Conservation (phyloP, 1,140 invertebrate species). For the Drosophila funebris region DNA sequence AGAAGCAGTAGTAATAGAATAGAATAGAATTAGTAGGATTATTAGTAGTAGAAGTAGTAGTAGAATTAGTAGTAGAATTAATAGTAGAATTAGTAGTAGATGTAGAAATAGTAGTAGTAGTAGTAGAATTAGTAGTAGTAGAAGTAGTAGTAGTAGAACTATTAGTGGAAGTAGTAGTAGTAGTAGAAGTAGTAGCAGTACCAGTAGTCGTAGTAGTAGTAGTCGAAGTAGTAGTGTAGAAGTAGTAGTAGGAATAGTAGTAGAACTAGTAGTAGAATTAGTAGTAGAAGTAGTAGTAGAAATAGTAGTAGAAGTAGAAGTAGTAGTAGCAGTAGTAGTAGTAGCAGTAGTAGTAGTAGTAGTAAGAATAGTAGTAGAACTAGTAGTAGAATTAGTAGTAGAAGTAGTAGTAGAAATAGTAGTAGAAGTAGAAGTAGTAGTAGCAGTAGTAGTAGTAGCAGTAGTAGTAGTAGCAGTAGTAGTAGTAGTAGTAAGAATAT, state of each 20-base stretch:
- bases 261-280: neutral
- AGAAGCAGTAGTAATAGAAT: no score
- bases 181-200: neutral
- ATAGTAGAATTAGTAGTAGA: no score
- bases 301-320: neutral
- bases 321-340: neutral
- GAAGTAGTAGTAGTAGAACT: neutral
- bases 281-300: neutral
- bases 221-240: neutral
- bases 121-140: neutral
- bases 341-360: neutral
- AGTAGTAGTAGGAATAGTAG: neutral
- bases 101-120: no score
- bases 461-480: neutral
- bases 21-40: no score
- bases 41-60: neutral
- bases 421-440: neutral
- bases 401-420: neutral
- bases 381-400: neutral
- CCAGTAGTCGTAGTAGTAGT: neutral
- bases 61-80: neutral
- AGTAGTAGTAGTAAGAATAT: neutral
- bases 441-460: neutral
- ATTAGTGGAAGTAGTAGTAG: neutral
- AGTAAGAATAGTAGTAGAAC: neutral